These are phyloP conservation scores for Cossypha caffra DNA, from an alignment of 2,797 vertebrate species.

Conservation along the genomic window DNA sequence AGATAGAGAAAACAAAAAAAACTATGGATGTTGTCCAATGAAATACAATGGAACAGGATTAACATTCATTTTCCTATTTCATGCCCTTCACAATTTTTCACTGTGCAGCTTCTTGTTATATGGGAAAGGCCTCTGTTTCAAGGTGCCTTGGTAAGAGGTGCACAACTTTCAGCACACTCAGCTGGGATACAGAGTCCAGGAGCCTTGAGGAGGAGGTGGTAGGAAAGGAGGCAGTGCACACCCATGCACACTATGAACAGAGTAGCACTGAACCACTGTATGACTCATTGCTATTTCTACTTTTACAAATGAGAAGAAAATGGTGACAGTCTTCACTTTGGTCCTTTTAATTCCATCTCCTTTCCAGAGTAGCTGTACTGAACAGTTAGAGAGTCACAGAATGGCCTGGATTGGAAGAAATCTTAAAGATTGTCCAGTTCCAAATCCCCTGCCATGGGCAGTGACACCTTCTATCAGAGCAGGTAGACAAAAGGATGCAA, in stretches of 20 bases:
- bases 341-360: neutral
- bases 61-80: neutral
- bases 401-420: neutral
- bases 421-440: neutral
- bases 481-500: neutral
- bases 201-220: neutral
- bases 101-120: neutral
- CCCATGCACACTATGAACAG: rapidly evolving
- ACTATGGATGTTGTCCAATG: neutral
- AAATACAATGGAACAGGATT: neutral
- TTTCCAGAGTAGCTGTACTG: neutral
- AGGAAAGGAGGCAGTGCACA: neutral
- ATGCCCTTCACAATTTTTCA: neutral
- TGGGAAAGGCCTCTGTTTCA: neutral
- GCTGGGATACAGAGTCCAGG: neutral
- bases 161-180: neutral
- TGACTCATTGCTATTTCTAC: neutral
- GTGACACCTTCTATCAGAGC: neutral
- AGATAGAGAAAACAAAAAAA: neutral
- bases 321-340: neutral
- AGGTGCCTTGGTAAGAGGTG: neutral
- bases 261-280: neutral
- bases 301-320: neutral
- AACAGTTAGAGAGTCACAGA: neutral
- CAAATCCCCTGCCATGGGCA: neutral